phyloP scores from a whole-genome alignment of 2,113 vertebrate genomes.

The Callionymus lyra region DNA sequence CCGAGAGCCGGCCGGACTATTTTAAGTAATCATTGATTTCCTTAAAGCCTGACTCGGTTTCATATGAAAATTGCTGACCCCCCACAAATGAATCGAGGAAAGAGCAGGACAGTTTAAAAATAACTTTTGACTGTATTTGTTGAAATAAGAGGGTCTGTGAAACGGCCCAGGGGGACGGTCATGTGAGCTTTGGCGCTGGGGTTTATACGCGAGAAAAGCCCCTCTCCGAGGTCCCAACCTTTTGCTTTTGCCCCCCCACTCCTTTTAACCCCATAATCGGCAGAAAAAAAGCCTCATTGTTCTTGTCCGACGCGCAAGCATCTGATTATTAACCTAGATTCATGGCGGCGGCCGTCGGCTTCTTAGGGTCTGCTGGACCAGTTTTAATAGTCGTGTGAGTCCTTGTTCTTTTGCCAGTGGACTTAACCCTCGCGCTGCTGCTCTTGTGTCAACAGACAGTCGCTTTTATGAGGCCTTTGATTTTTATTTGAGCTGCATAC shows the following conservation, averaged over 20 bases:
- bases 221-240: conserved; percentile 47
- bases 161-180: conserved; percentile 3
- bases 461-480: conserved; percentile 28
- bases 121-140: not conserved
- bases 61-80: too few species aligned
- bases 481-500: conserved; percentile 23
- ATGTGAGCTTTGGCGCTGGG: conserved; percentile 28
- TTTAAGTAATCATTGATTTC: too few species aligned
- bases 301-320: conserved; percentile 44
- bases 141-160: not conserved
- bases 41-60: too few species aligned
- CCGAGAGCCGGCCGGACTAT: too few species aligned
- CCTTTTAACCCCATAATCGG: conserved; percentile 47
- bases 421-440: conserved; percentile 41
- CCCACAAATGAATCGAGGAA: not conserved
- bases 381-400: conserved; percentile 26
- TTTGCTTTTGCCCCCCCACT: conserved; percentile 23
- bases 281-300: conserved; percentile 63
- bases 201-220: conserved; percentile 31
- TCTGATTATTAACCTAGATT: conserved; percentile 69
- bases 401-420: conserved; percentile 16
- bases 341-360: conserved; percentile 27
- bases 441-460: conserved; percentile 13
- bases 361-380: conserved; percentile 38
- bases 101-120: not conserved